phyloP scores from a whole-genome alignment of 2,888 invertebrate genomes.

The Orthonevra nobilis region DNA sequence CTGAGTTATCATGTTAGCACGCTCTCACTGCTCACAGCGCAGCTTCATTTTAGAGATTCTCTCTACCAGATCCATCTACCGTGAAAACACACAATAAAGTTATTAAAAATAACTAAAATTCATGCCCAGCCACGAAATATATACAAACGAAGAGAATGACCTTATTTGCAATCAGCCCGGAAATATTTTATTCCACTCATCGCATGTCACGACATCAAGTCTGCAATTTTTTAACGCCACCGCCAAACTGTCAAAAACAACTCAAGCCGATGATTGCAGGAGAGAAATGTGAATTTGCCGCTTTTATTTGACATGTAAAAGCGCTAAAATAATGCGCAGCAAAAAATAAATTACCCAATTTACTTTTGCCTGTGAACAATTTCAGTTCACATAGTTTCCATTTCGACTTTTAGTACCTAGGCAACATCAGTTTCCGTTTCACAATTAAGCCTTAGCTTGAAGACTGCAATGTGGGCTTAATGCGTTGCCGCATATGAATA shows the following conservation, averaged over 20 bases:
- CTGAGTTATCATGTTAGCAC: constrained; percentile 32
- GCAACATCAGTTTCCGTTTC: constrained; percentile 32
- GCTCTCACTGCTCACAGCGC: constrained; percentile 21
- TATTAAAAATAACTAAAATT: constrained; percentile 26
- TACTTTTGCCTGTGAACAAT: constrained; percentile 17
- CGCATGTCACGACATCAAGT: constrained; percentile 22
- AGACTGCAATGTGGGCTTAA: too few species aligned
- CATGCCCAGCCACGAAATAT: constrained; percentile 14
- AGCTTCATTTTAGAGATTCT: not conserved
- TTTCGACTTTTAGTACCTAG: not conserved
- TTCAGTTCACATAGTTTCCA: constrained; percentile 5
- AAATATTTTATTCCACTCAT: constrained; percentile 51
- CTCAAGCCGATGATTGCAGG: too few species aligned
- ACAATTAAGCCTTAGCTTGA: constrained; percentile 23
- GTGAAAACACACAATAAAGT: constrained; percentile 40
- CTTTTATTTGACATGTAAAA: not conserved
- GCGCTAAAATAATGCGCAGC: constrained; percentile 1
- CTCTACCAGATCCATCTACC: constrained; percentile 32
- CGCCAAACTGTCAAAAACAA: too few species aligned
- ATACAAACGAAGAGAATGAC: constrained; percentile 26
- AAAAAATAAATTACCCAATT: constrained; percentile 29
- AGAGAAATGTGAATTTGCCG: constrained; percentile 13
- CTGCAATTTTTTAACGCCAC: not conserved
- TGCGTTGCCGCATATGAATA: too few species aligned
- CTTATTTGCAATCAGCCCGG: constrained; percentile 63